Percentiles rank a stretch among this genome's conserved stretches.
These are phyloP conservation scores for Hydrolagus colliei DNA, from an alignment of 2,797 vertebrate genomes.

Conservation along the genomic window DNA sequence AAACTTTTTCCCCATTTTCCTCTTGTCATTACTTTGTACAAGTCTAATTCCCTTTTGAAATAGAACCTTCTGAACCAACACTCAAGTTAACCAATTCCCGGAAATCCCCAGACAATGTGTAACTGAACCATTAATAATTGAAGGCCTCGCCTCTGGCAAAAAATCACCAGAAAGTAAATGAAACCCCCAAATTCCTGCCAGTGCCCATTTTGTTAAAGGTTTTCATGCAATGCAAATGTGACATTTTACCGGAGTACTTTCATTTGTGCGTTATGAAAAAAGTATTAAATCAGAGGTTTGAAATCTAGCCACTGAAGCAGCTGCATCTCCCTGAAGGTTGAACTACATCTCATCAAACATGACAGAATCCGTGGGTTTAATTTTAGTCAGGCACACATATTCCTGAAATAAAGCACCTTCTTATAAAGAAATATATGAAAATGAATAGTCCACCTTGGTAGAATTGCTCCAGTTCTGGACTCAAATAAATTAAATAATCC, in stretches of 20 bases:
- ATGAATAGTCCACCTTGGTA: background rate
- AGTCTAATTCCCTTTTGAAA: background rate
- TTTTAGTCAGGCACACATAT: background rate
- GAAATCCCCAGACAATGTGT: background rate
- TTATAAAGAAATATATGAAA: background rate
- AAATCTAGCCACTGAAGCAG: background rate
- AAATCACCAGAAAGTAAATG: background rate
- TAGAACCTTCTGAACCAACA: background rate
- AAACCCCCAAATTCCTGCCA: background rate
- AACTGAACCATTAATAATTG: background rate
- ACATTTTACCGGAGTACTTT: background rate
- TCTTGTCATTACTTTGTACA: background rate
- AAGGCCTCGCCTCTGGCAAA: background rate
- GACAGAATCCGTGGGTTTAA: background rate
- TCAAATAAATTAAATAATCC: background rate
- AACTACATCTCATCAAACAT: background rate
- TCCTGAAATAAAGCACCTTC: background rate
- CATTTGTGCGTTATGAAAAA: background rate
- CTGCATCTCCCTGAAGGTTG: background rate
- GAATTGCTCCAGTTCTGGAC: background rate
- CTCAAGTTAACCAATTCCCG: background rate
- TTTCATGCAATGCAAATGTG: background rate
- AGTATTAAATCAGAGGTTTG: background rate
- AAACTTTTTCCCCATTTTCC: background rate
- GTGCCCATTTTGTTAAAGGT: background rate